phyloP scores from a whole-genome alignment of 2,888 invertebrate species.

The Siphlonurus alternatus region DNA sequence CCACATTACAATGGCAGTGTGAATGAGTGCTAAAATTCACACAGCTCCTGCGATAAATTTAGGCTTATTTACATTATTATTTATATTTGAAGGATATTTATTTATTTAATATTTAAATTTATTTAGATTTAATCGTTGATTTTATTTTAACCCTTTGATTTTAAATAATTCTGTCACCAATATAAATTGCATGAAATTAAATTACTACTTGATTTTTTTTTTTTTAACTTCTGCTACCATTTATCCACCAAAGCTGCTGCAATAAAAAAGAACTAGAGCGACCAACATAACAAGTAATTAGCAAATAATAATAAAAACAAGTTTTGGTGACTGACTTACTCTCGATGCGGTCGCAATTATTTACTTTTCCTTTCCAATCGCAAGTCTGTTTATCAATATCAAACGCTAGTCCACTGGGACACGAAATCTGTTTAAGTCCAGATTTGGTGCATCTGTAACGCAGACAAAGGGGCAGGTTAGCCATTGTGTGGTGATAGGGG shows the following conservation, averaged over 20 bases:
- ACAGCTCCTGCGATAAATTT: too few relatives aligned
- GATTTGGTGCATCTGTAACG: conserved; percentile 70
- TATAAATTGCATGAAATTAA: too few relatives aligned
- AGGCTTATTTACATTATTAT: neutral
- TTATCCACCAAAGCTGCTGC: neutral
- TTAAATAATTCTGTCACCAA: neutral
- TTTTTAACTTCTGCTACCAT: too few relatives aligned
- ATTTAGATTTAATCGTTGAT: neutral
- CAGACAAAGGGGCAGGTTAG: conserved; percentile 33
- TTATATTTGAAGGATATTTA: neutral
- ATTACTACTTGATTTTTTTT: too few relatives aligned
- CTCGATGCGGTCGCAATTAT: conserved; percentile 90
- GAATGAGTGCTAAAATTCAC: too few relatives aligned
- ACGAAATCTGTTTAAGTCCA: conserved; percentile 92
- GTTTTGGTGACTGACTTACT: conserved; percentile 46
- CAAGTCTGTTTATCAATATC: conserved; percentile 96
- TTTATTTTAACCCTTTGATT: neutral
- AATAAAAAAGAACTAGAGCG: too few relatives aligned
- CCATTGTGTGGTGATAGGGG: neutral
- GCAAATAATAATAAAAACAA: neutral
- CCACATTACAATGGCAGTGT: too few relatives aligned
- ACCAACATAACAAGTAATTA: neutral
- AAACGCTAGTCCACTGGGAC: conserved; percentile 92
- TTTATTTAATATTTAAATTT: neutral
- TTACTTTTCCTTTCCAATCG: conserved; percentile 97